Evolutionary conservation across 2,113 vertebrate genomes (phyloP).

Genomic region (Rhinolophus sinicus): DNA sequence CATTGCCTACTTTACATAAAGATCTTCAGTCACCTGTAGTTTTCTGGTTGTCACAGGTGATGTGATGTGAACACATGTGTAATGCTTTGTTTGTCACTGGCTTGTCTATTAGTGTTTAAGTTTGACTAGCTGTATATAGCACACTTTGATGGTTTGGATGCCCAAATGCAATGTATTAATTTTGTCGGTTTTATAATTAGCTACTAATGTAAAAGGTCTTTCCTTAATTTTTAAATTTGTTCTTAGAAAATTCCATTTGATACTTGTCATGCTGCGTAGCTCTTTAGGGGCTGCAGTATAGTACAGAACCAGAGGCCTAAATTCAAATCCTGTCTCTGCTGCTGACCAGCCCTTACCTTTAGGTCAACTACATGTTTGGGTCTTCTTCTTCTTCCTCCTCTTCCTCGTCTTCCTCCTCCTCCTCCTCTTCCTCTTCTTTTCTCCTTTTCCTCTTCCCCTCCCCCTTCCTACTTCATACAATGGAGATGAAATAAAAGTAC

Average conservation of each 20-base stretch:
- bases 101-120: background rate
- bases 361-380: background rate
- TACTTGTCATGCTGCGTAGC: background rate
- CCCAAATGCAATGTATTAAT: background rate
- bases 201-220: constrained; percentile 34
- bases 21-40: constrained; percentile 28
- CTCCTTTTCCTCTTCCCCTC: background rate
- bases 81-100: constrained; percentile 39
- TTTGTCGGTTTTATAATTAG: constrained; percentile 61
- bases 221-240: constrained; percentile 53
- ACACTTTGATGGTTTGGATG: background rate
- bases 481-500: constrained; percentile 3
- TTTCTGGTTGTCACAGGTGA: constrained; percentile 46
- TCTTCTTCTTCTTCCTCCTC: background rate
- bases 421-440: background rate
- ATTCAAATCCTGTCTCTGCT: background rate
- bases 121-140: background rate
- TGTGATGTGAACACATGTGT: constrained; percentile 28
- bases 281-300: background rate
- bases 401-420: too few relatives aligned
- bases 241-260: background rate
- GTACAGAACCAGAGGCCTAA: background rate
- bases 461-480: background rate
- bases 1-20: background rate
- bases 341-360: background rate